Conservation (phyloP, 2,113 vertebrate genomes). For the Campylomormyrus numenius region DNA sequence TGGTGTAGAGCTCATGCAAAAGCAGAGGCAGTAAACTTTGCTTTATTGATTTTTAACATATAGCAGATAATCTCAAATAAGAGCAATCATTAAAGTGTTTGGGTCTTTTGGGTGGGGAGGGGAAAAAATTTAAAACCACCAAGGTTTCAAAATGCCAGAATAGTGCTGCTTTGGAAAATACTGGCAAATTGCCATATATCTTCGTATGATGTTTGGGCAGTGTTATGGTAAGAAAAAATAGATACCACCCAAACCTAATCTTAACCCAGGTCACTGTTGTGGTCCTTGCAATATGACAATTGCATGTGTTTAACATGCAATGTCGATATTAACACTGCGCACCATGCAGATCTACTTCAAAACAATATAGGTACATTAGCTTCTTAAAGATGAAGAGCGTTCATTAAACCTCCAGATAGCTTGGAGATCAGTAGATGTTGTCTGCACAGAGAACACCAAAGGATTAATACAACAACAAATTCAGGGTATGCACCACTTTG, state of each 20-base stretch:
- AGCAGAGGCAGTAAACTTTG: neutral
- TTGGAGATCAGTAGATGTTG: neutral
- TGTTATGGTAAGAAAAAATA: neutral
- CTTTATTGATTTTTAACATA: neutral
- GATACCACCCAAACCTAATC: neutral
- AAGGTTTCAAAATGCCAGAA: neutral
- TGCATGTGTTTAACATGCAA: neutral
- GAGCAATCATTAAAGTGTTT: neutral
- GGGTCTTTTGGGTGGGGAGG: neutral
- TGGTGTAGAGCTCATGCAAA: neutral
- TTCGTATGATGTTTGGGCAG: neutral
- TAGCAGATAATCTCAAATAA: neutral
- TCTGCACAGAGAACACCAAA: neutral
- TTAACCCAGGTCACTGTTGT: neutral
- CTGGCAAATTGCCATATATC: neutral
- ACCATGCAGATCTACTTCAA: neutral
- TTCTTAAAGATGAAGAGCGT: neutral
- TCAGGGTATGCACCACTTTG: neutral
- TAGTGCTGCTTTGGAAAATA: neutral
- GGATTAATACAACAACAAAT: neutral
- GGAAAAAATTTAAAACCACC: neutral
- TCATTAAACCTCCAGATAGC: neutral
- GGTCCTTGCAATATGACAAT: neutral
- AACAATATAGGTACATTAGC: neutral
- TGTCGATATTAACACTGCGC: neutral